Conservation (phyloP, 2,113 vertebrate genomes). For the Notiomystis cincta region DNA sequence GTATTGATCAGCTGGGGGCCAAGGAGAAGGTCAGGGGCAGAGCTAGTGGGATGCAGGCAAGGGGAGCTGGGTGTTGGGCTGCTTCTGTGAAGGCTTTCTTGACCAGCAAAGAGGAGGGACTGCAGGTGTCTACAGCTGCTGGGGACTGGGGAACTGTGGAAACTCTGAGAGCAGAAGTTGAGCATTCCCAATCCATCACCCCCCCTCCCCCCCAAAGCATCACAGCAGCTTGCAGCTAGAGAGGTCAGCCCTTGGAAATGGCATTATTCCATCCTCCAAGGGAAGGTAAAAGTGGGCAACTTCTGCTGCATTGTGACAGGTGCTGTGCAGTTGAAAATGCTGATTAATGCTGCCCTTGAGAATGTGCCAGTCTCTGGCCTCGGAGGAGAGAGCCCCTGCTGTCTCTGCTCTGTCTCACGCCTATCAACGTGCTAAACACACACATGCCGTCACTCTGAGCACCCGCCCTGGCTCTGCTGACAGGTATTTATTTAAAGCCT, state of each 20-base stretch:
- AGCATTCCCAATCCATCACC: neutral
- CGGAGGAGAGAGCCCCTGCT: neutral
- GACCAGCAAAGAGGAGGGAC: neutral
- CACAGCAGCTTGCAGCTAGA: neutral
- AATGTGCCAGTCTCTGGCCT: neutral
- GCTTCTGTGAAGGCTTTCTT: neutral
- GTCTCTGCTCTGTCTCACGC: neutral
- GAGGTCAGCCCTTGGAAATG: neutral
- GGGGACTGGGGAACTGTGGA: neutral
- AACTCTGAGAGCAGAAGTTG: neutral
- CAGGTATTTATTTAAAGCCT: neutral
- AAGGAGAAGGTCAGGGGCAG: slow-evolving; percentile 20
- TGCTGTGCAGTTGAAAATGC: neutral
- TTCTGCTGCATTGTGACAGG: neutral
- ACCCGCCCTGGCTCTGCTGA: neutral
- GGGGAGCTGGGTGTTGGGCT: neutral
- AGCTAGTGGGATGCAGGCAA: neutral
- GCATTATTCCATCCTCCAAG: neutral
- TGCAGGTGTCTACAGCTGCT: neutral
- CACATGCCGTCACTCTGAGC: neutral
- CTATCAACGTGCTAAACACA: neutral
- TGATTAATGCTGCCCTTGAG: slow-evolving; percentile 14
- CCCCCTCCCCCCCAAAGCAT: neutral
- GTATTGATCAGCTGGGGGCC: neutral
- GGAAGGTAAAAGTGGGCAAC: neutral